Evolutionary conservation across 92 coral and sea anemone genomes (phyloP), one percentile per base, ranked within the genome.

Genomic region (Epizoanthus fatuus): DNA sequence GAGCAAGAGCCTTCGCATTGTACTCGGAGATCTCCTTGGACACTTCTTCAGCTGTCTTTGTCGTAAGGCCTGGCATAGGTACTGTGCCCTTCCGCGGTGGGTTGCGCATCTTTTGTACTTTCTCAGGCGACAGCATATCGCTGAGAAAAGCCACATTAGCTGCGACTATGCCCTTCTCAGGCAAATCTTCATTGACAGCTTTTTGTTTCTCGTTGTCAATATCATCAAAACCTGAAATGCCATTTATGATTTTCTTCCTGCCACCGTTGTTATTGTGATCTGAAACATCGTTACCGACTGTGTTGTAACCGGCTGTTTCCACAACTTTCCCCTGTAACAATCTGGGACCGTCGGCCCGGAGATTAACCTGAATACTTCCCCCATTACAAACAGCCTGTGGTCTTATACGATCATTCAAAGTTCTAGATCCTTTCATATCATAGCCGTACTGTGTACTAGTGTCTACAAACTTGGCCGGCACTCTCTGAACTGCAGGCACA

Each of bases 1-100:
- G 94, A 14, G 99, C 99, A 7, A 97, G 76, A 4, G 99, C 93
- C 85, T 93, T 91, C 47, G 98, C 99, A 56, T 97, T 97, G 72
- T 97, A 92, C 69, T 88, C 94, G 8, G 99, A 91, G 37, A 97
- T 97, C 86, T 95, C 96, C 13, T 92, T 91, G 53, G 93, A 95
- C 6, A 97, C 91, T 5, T 95, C 99, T 0, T 93, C 74, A 2
- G 98, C 92, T 8, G 95, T 92, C 77, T 91, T 93, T 37, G 88
- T 81, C 29, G 96, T 91, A 4, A 97, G 86, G 40, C 99, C 99
- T 2, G 98, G 98, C 97, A 97, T 84, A 0, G 99, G 99, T 8
- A 89, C 68, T 5, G 98, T 96, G 40, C 96, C 95, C 85, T 88
- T 95, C 8, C 81, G 79, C 22, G 94, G 92, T 12, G 91, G 94